Evolutionary conservation across 2,797 vertebrate species (phyloP).

Genomic region (Oreonectes daqikongensis): DNA sequence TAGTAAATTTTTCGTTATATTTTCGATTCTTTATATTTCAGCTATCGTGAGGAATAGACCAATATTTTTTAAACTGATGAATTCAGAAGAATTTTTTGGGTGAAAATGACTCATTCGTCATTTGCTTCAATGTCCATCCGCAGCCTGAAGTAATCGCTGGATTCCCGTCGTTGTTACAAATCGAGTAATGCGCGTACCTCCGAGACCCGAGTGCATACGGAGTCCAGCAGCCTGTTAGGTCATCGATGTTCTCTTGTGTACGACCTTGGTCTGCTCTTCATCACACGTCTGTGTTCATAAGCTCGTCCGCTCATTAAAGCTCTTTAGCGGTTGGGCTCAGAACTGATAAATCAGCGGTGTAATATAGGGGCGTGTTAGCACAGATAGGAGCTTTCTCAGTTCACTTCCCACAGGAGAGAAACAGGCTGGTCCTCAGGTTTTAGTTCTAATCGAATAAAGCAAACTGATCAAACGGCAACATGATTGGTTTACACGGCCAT

Average conservation of each 20-base stretch:
- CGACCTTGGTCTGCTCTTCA: conserved; percentile 78
- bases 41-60: too few relatives aligned
- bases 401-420: conserved; percentile 64
- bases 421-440: conserved; percentile 21
- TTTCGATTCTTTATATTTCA: too few relatives aligned
- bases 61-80: too few relatives aligned
- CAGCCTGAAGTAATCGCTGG: conserved; percentile 17
- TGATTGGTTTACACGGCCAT: conserved; percentile 61
- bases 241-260: conserved; percentile 59
- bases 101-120: background rate
- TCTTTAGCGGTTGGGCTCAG: conserved; percentile 67
- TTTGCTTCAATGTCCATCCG: conserved; percentile 15
- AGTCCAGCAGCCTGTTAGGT: conserved; percentile 49
- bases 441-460: conserved; percentile 54
- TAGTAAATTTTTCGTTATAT: too few relatives aligned
- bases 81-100: too few relatives aligned
- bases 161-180: conserved; percentile 25
- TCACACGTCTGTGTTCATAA: conserved; percentile 74
- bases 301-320: conserved; percentile 73
- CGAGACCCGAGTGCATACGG: conserved; percentile 45
- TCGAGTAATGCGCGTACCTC: conserved; percentile 36
- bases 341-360: conserved; percentile 75
- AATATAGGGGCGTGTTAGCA: conserved; percentile 64
- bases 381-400: conserved; percentile 69
- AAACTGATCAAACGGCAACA: conserved; percentile 69